Base-by-base conservation (phyloP, 2,888 invertebrate genomes). In the Andrena fulva region DNA sequence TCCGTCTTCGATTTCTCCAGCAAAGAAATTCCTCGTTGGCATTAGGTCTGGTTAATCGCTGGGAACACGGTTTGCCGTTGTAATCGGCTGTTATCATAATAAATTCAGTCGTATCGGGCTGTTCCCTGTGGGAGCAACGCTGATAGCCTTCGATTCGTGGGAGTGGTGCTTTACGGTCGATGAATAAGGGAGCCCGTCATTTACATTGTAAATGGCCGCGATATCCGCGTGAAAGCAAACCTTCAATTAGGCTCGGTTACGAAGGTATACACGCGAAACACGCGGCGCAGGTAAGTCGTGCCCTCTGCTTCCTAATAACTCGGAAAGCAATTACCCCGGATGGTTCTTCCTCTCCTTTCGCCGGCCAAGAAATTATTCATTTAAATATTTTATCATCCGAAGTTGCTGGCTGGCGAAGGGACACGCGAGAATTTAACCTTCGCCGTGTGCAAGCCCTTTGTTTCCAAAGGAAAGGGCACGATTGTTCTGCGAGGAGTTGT, bases 211-310 rank as follows among this genome's bases (percentile, higher is more conserved):
- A 89, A 90, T 90, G 84, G 82, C 73, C 85, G 77, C 83, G 89
- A 87, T 83, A 87, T 85, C 82, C 86, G 84, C 86, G 87, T 80
- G 84, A 81, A 87, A 80, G 80, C 85, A 85, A 90, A 87, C 89
- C 90, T 87, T 89, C 90, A 89, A 91, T 91, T 90, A 91, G 90
- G 82, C 87, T 84, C 85, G 82, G 87, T 87, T 88, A 89, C 85
- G 84, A 80, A 78, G 84, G 84, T 80, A 42, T 42, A 87, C 84
- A 89, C 82, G 84, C 84, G 80, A 75, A 82, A 75, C 52, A 68
- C 60, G 67, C 69, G 64, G 71, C 24, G 69, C 62, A 59, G 67
- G 52, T 48, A 75, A 68, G 68, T 31, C 54, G 20, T 64, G n/a
- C 68, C 35, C 27, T 16, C 24, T 31, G 50, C 59, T 54, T 63